These are phyloP conservation scores for Julus scanicus DNA, from an alignment of 2,888 invertebrate genomes.

Conservation along the genomic window DNA sequence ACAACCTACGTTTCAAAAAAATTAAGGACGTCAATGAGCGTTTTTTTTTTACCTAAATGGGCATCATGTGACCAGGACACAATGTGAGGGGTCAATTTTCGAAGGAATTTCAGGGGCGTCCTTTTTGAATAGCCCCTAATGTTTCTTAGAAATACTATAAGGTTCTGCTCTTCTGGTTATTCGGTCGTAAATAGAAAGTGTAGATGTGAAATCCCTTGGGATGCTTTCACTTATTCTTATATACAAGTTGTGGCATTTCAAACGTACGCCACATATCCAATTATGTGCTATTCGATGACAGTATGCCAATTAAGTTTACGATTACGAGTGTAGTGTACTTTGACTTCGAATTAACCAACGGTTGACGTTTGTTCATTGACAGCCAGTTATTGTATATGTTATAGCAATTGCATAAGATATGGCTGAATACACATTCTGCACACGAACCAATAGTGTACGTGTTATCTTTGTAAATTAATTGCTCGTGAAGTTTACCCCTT, in stretches of 20 bases:
- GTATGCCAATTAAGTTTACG: not conserved
- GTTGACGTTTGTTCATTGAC: not conserved
- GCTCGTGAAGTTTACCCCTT: not conserved
- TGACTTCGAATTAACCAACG: conserved; percentile 5
- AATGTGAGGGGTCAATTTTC: too few relatives aligned
- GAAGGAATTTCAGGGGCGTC: too few relatives aligned
- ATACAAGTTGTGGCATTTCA: not conserved
- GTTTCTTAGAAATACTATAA: too few relatives aligned
- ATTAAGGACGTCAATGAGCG: too few relatives aligned
- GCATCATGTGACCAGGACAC: too few relatives aligned
- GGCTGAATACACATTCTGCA: not conserved
- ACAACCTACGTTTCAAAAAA: too few relatives aligned
- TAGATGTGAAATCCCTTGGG: not conserved
- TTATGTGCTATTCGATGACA: not conserved
- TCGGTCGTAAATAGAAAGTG: not conserved
- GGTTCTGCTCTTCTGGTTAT: not conserved
- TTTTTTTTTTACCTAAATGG: too few relatives aligned
- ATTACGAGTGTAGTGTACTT: not conserved
- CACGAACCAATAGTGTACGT: not conserved
- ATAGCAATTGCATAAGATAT: not conserved
- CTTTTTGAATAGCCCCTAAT: too few relatives aligned
- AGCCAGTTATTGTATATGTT: not conserved
- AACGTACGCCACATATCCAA: not conserved
- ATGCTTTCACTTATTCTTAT: not conserved
- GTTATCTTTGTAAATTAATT: not conserved